phyloP scores from a whole-genome alignment of 2,888 invertebrate genomes.

The Anticlea derivata region DNA sequence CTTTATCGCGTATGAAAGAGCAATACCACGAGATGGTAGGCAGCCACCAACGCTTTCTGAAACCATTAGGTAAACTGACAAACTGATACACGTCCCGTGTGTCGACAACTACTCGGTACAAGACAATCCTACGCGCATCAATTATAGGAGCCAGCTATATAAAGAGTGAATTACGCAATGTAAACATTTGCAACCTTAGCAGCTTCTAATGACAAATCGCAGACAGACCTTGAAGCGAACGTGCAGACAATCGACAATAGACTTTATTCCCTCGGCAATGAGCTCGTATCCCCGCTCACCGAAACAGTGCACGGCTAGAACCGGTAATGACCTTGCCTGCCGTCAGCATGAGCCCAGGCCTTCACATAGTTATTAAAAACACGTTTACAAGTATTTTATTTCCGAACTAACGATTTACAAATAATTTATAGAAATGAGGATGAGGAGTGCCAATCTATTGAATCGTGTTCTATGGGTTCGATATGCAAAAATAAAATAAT shows the following conservation, averaged over 20 bases:
- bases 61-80: background rate
- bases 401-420: constrained; percentile 31
- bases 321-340: constrained; percentile 69
- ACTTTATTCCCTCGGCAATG: constrained; percentile 49
- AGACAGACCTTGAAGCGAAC: constrained; percentile 56
- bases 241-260: constrained; percentile 43
- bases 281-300: constrained; percentile 38
- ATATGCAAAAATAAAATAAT: constrained; percentile 60
- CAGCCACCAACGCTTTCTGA: background rate
- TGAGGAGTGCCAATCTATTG: constrained; percentile 69
- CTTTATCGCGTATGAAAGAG: constrained; percentile 15
- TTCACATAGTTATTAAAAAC: constrained; percentile 56
- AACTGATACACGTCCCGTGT: background rate
- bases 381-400: constrained; percentile 33
- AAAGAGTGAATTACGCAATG: constrained; percentile 40
- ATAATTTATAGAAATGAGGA: constrained; percentile 42
- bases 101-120: background rate
- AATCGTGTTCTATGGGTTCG: constrained; percentile 53
- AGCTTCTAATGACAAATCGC: constrained; percentile 51
- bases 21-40: background rate
- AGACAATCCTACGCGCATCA: constrained; percentile 32
- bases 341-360: constrained; percentile 55
- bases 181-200: constrained; percentile 48
- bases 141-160: constrained; percentile 22
- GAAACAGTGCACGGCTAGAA: constrained; percentile 28